phyloP scores from a whole-genome alignment of 2,113 vertebrate species.

The Siphamia tubifer region DNA sequence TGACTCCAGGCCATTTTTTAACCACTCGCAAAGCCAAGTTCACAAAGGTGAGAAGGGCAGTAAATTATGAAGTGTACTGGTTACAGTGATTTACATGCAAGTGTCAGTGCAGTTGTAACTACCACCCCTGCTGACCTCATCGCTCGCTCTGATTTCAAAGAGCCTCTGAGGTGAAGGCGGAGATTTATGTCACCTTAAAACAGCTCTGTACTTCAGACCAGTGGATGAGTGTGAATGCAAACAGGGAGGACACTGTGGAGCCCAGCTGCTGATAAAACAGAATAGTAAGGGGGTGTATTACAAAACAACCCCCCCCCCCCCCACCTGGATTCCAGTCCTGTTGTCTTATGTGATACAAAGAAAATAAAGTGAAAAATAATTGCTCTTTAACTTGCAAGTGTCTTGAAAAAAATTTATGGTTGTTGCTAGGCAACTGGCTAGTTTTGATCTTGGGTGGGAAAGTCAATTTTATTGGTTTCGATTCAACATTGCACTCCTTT shows the following conservation, averaged over 20 bases:
- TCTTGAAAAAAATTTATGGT: constrained; percentile 22
- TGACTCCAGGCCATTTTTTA: constrained; percentile 15
- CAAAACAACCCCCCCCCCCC: too few species aligned
- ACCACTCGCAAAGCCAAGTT: constrained; percentile 4
- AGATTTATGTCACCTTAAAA: constrained; percentile 19
- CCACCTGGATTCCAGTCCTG: constrained; percentile 35
- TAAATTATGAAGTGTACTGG: not conserved
- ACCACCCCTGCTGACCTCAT: not conserved
- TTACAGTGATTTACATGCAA: constrained; percentile 12
- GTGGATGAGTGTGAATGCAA: not conserved
- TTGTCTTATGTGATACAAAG: constrained; percentile 32
- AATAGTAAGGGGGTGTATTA: constrained; percentile 10
- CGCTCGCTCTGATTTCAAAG: constrained; percentile 22
- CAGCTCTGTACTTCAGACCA: not conserved
- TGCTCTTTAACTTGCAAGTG: constrained; percentile 31
- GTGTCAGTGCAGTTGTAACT: not conserved
- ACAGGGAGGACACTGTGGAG: constrained; percentile 5
- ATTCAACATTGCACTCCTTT: not conserved
- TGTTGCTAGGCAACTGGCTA: constrained; percentile 22
- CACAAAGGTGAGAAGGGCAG: constrained; percentile 1
- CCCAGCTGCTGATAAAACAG: constrained; percentile 1
- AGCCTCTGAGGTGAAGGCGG: not conserved
- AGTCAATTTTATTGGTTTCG: constrained; percentile 19
- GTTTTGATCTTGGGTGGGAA: constrained; percentile 25
- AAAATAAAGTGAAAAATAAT: constrained; percentile 32